Base-by-base conservation (phyloP, 2,797 vertebrate genomes). In the Cuniculus paca region DNA sequence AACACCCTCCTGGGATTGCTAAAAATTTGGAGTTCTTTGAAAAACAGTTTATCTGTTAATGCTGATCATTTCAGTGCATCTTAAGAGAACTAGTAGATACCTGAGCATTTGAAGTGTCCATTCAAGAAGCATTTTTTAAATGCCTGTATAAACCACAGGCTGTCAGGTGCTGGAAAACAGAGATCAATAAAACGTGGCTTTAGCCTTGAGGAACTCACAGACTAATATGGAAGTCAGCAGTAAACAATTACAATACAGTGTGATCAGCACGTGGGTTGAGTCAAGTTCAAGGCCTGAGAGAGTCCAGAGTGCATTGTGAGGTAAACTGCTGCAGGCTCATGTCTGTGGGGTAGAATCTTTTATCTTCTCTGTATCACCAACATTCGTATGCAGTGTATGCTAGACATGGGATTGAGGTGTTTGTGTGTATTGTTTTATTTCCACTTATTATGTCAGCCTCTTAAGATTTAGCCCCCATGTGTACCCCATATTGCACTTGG, bases 11-110 rank as follows among this genome's bases (percentile, higher is more conserved):
- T 75, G 75, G 60, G n/a, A 54, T 88, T 82, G 74, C 75, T 85
- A 81, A 88, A 52, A 96, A 85, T 91, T 85, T 20, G 78, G 14
- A 52, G 58, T 96, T 88, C 63, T 95, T 70, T 54, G 65, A 92
- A 65, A 65, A 88, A 77, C 83, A 88, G 20, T 70, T 74, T 61
- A 85, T 85, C 45, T 93, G 28, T 68, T 94, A 83, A 58, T 54
- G 75, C 14, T 6, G 31, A 70, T 80, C n/a, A 93, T 90, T 96
- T 79, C 14, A 90, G 60, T 75, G 9, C 24, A 78, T 83, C 22
- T 52, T 80, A 83, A 75, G 52, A 91, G 79, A 95, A 81, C 82
- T 70, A 79, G 77, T 61, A 94, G 79, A 50, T 83, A 63, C 28
- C 36, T 54, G 17, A 45, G 28, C 31, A 79, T 94, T n/a, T 50